Evolutionary conservation across 1,140 invertebrate species (phyloP), one percentile per base, ranked within the genome.

Genomic region (Delia radicum): DNA sequence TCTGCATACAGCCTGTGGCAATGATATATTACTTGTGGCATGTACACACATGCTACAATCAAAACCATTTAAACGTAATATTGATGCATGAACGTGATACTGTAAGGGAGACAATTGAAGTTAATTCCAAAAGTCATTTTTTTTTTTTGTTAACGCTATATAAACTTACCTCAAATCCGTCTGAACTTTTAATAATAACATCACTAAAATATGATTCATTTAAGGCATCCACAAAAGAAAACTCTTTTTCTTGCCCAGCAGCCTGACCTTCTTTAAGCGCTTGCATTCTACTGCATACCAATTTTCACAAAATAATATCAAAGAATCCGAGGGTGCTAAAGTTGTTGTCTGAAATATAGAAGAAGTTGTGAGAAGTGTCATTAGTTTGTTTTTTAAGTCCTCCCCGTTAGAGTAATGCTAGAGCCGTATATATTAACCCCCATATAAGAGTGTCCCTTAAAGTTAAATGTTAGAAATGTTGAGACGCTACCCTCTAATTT

Each of bases 161-260:
- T 13, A 72, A 12, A 75, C 77, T 74, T 73, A 79, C 78, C 31
- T 82, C 82, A 69, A 79, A 31, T 2, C 81, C 81, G 28, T 79
- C 77, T n/a, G 78, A 77, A 73, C 84, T 87, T 75, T 82, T 88
- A 10, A 91, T 87, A 42, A 86, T 82, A 61, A 91, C 78, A 87
- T 92, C 91, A 74, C 89, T 89, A 79, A 92, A 92, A 80, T 89
- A 92, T 1, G 89, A 89, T 77, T 92, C 90, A 76, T 90, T 88
- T 42, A 92, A 82, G n/a, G 91, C 91, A 74, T 89, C 88, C 13
- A 90, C 82, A 62, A 92, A 88, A 37, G 89, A 89, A 79, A 90
- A 92, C 15, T 86, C 82, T 28, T 79, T 78, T 71, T 83, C 81
- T 42, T 82, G 81, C 3, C 89, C 87, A 33, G 87, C 79, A 5